Conservation (phyloP, 2,113 vertebrate genomes). For the Todiramphus saurophagus region DNA sequence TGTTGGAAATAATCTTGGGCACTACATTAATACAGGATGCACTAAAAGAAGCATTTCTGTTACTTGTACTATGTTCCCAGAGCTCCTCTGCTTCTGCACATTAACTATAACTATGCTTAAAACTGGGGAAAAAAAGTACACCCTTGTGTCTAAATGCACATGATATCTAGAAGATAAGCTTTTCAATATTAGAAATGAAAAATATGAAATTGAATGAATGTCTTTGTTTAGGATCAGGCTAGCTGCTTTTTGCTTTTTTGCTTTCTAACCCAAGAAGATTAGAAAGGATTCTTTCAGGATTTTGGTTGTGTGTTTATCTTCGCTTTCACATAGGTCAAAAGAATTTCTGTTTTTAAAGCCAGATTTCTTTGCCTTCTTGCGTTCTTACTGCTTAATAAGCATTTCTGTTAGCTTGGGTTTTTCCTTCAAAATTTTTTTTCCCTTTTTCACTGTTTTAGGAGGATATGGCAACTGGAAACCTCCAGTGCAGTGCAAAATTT, state of each 20-base stretch:
- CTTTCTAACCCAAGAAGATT: neutral
- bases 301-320: neutral
- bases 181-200: neutral
- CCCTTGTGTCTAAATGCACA: neutral
- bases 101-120: neutral
- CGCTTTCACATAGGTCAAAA: neutral
- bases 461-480: constrained; percentile 79
- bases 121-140: neutral
- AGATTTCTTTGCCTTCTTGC: neutral
- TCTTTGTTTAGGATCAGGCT: neutral
- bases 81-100: neutral
- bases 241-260: neutral
- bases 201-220: neutral
- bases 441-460: constrained; percentile 53
- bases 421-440: neutral
- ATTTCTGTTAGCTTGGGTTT: neutral
- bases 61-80: neutral
- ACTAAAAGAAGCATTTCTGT: neutral
- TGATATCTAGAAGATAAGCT: neutral
- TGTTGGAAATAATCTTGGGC: neutral
- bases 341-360: neutral
- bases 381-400: neutral
- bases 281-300: neutral
- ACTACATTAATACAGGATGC: neutral
- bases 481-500: constrained; percentile 78